These are phyloP conservation scores for Oncorhynchus nerka DNA, from an alignment of 2,113 vertebrate species.

Conservation along the genomic window DNA sequence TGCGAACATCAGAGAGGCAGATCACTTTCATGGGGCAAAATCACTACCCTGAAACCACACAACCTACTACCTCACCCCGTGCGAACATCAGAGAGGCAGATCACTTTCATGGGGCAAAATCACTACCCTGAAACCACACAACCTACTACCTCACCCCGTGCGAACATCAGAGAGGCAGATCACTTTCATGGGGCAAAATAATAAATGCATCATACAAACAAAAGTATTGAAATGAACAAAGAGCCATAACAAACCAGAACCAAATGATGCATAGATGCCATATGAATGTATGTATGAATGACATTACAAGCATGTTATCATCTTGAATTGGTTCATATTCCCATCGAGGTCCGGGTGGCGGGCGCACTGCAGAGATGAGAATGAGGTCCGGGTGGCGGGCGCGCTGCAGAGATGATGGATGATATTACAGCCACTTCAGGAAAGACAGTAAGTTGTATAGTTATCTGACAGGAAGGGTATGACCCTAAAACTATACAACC, in stretches of 20 bases:
- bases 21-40: conserved; percentile 83
- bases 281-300: too few species aligned
- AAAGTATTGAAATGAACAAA: not conserved
- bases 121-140: conserved; percentile 99
- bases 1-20: conserved; percentile 73
- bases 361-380: conserved; percentile 22
- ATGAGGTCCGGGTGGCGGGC: too few species aligned
- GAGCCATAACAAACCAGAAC: not conserved
- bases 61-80: conserved; percentile 99
- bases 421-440: conserved; percentile 93
- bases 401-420: conserved; percentile 49
- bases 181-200: conserved; percentile 57
- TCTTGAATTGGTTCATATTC: not conserved
- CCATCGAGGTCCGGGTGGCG: not conserved
- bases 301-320: not conserved
- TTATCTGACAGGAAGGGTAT: conserved; percentile 91
- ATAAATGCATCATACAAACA: not conserved
- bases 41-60: conserved; percentile 99
- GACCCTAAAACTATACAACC: conserved; percentile 99
- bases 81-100: conserved; percentile 71
- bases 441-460: conserved; percentile 99
- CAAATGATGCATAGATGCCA: not conserved
- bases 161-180: conserved; percentile 70
- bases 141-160: conserved; percentile 99
- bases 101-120: conserved; percentile 85